Conservation (phyloP, 2,888 invertebrate genomes). For the Zaprionus bogoriensis region DNA sequence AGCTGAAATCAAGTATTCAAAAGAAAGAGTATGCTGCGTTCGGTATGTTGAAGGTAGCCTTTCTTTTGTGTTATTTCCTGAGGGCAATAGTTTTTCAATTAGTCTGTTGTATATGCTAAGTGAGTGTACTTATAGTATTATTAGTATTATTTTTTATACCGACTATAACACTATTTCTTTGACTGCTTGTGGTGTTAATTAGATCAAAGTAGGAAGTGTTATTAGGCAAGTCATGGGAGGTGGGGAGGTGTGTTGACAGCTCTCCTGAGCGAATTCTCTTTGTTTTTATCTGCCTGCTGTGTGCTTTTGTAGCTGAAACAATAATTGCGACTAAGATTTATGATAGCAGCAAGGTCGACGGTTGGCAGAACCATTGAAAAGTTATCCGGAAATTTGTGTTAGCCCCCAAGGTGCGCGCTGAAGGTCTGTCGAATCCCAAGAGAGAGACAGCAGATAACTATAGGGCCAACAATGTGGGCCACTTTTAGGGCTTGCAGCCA, state of each 20-base stretch:
- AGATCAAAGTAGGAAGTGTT: slow-evolving; percentile 27
- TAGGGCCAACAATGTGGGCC: slow-evolving; percentile 36
- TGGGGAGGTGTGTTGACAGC: slow-evolving; percentile 10
- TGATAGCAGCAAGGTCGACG: slow-evolving; percentile 36
- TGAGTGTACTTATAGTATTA: too few relatives aligned
- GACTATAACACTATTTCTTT: too few relatives aligned
- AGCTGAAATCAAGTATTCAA: too few relatives aligned
- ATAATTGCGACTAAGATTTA: slow-evolving; percentile 38
- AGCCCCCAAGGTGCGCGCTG: slow-evolving; percentile 14
- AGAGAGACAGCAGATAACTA: slow-evolving; percentile 15
- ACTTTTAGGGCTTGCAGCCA: slow-evolving; percentile 63
- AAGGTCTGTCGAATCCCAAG: slow-evolving; percentile 18
- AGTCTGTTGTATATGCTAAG: too few relatives aligned
- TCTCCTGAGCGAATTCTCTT: slow-evolving; percentile 5
- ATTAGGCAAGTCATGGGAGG: slow-evolving; percentile 3
- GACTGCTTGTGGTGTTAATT: slow-evolving; percentile 3
- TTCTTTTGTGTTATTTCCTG: too few relatives aligned
- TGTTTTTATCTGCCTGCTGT: not conserved
- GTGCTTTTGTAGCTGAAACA: slow-evolving; percentile 33
- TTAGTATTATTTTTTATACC: not conserved
- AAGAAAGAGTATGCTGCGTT: too few relatives aligned
- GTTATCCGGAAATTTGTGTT: slow-evolving; percentile 40
- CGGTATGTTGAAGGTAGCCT: too few relatives aligned
- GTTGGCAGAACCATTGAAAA: slow-evolving; percentile 17
- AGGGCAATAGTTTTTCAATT: too few relatives aligned